These are phyloP conservation scores for Aleiodes leptofemur DNA, from an alignment of 2,888 invertebrate species.

Conservation along the genomic window DNA sequence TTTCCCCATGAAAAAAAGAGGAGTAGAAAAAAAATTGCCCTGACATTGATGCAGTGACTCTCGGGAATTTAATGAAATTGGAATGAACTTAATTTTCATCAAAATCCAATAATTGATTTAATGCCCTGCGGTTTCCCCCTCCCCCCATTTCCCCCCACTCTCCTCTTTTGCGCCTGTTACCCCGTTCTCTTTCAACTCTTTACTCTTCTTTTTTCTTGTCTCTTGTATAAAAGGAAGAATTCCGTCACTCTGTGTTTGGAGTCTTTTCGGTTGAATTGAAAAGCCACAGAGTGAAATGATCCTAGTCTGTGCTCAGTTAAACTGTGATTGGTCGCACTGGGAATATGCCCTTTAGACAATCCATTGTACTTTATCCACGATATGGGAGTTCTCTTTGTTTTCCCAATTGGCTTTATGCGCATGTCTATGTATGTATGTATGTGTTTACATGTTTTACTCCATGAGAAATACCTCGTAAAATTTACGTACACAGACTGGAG, in stretches of 20 bases:
- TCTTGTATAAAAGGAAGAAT: no score
- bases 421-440: neutral
- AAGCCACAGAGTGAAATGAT: slow-evolving; percentile 27
- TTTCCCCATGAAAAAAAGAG: neutral
- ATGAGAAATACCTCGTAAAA: slow-evolving; percentile 7
- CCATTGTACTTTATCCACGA: slow-evolving; percentile 21
- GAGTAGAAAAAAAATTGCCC: neutral
- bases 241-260: neutral
- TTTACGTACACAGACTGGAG: neutral
- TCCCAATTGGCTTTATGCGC: neutral
- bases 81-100: slow-evolving; percentile 1
- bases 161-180: no score
- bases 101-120: neutral
- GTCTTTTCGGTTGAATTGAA: slow-evolving; percentile 7
- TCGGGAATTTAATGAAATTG: neutral
- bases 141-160: no score
- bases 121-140: neutral
- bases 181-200: no score
- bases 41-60: slow-evolving; percentile 14
- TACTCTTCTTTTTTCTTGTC: no score
- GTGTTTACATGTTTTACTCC: neutral
- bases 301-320: slow-evolving; percentile 6
- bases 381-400: slow-evolving; percentile 18
- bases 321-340: slow-evolving; percentile 21
- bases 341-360: slow-evolving; percentile 31